Conservation (phyloP, 2,797 vertebrate species). For the Sebastes aleutianus region DNA sequence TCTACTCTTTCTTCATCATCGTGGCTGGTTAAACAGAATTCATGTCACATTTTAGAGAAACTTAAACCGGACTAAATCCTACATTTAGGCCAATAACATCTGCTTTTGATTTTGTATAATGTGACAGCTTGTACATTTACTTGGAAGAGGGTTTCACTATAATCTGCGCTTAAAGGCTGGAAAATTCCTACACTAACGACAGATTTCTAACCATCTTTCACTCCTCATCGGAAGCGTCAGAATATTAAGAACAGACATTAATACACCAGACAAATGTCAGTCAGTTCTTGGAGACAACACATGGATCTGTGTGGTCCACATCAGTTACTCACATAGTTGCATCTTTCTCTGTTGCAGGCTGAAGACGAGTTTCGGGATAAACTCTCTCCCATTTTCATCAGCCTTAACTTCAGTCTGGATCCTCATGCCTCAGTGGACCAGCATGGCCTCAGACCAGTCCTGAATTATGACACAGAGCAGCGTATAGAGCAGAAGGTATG, state of each 20-base stretch:
- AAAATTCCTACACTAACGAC: neutral
- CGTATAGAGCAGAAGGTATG: conserved; percentile 88
- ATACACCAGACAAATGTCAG: neutral
- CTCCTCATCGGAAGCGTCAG: neutral
- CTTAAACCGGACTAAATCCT: conserved; percentile 4
- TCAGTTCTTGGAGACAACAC: neutral
- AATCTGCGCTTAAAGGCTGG: neutral
- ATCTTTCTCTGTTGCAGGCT: conserved; percentile 72
- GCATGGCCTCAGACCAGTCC: conserved; percentile 85
- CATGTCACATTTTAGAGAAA: conserved; percentile 7
- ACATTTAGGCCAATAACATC: conserved; percentile 5
- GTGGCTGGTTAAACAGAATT: neutral
- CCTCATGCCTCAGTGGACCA: conserved; percentile 77
- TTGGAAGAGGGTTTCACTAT: neutral
- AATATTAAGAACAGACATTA: neutral
- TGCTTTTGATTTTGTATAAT: conserved; percentile 21
- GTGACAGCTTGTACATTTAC: neutral
- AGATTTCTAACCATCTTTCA: neutral
- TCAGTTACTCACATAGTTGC: neutral
- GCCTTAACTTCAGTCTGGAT: conserved; percentile 91
- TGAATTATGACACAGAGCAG: conserved; percentile 86
- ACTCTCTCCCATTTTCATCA: conserved; percentile 89
- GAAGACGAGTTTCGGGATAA: conserved; percentile 94
- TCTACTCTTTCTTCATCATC: neutral
- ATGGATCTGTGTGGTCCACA: neutral